Evolutionary conservation across 2,888 invertebrate species (phyloP).

Genomic region (Rapana venosa): DNA sequence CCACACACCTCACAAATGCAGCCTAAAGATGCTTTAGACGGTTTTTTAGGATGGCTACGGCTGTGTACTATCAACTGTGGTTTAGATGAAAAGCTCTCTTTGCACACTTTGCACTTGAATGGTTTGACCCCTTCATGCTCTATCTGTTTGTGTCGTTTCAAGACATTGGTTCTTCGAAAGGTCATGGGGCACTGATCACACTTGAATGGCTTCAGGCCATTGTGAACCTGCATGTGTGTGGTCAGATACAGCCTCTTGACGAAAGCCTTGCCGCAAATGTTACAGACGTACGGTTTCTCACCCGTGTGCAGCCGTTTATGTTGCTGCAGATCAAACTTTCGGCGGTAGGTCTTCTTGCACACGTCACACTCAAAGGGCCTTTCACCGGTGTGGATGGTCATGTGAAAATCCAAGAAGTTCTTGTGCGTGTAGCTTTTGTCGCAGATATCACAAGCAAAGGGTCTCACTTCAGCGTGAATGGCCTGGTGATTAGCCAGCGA

Average conservation of each 20-base stretch:
- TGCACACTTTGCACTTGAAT: neutral
- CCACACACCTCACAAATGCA: neutral
- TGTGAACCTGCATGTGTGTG: neutral
- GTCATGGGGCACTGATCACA: neutral
- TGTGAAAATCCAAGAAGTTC: slow-evolving; percentile 36
- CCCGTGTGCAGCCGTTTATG: neutral
- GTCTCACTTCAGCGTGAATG: neutral
- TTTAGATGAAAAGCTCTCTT: neutral
- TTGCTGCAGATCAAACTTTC: neutral
- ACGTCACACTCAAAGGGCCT: neutral
- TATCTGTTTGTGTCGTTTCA: neutral
- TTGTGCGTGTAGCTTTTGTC: slow-evolving; percentile 25
- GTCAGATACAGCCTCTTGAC: neutral
- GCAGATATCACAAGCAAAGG: slow-evolving; percentile 1
- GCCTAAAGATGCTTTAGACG: neutral
- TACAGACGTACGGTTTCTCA: neutral
- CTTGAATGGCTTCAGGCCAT: neutral
- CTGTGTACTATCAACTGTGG: neutral
- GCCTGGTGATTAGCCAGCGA: neutral
- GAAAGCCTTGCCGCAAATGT: neutral
- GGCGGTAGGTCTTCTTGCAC: neutral
- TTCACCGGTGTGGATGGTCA: slow-evolving; percentile 2
- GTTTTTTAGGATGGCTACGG: neutral
- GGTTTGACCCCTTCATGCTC: neutral
- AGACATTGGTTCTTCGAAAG: neutral